A percentile compares a stretch with the other conserved stretches of the same genome.
Evolutionary conservation across 37 sponge, comb jelly and placozoan genomes (phyloP).

Genomic region (Axinella damicornis): DNA sequence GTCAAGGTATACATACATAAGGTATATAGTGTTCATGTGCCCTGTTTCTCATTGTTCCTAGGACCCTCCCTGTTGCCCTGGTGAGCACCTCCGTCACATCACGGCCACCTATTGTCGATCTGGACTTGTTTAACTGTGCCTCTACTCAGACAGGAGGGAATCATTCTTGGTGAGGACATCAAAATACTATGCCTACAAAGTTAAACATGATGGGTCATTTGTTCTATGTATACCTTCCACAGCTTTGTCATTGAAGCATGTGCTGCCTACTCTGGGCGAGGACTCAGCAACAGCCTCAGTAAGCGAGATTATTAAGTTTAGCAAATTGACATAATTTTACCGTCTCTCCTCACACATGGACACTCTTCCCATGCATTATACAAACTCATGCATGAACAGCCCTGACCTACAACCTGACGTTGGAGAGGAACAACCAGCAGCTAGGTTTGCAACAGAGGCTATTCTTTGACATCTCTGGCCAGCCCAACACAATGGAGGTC

Average conservation of each 20-base stretch:
- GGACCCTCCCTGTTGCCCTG: slow-evolving; percentile 55
- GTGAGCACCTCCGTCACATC: slow-evolving; percentile 21
- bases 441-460: slow-evolving; percentile 32
- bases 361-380: neutral
- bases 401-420: neutral
- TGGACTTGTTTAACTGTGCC: neutral
- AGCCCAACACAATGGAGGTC: too few species aligned
- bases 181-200: too few species aligned
- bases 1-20: too few species aligned
- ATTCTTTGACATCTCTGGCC: slow-evolving; percentile 8
- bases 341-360: neutral
- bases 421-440: neutral
- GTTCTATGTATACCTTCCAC: neutral
- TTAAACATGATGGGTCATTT: neutral
- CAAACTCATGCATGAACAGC: neutral
- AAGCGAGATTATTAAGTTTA: neutral
- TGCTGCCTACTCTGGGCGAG: slow-evolving; percentile 22
- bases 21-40: too few species aligned
- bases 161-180: slow-evolving; percentile 2
- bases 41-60: neutral
- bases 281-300: slow-evolving; percentile 17
- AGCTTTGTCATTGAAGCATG: slow-evolving; percentile 38
- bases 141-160: neutral
- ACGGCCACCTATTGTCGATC: slow-evolving; percentile 15
- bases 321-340: too few species aligned